A percentile compares a stretch with the other conserved stretches of the same genome.
phyloP scores from a whole-genome alignment of 92 coral and sea anemone species.

The Phymanthus crucifer region DNA sequence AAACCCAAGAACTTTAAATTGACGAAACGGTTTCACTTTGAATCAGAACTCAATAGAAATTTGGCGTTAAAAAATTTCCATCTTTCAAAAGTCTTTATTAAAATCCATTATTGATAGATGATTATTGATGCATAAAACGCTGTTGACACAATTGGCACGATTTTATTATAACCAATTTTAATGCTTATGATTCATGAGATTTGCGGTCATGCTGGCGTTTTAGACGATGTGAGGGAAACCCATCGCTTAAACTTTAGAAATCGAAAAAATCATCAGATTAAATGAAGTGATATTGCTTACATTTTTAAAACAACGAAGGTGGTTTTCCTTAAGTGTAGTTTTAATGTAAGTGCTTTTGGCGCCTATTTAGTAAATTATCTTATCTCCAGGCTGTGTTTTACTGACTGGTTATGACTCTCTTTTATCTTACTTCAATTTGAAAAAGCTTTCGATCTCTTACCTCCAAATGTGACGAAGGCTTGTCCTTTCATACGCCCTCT shows the following conservation, averaged over 20 bases:
- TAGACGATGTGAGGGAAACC: background rate
- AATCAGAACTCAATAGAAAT: too few species aligned
- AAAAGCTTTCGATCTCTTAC: slow-evolving; percentile 29
- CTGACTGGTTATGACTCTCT: background rate
- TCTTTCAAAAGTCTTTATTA: background rate
- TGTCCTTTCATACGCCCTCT: slow-evolving; percentile 86
- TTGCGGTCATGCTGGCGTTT: background rate
- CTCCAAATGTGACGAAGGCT: slow-evolving; percentile 90
- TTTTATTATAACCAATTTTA: background rate
- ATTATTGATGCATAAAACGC: background rate
- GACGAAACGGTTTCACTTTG: background rate
- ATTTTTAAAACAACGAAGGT: too few species aligned
- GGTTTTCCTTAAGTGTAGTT: too few species aligned
- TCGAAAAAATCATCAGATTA: background rate
- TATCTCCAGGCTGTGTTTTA: background rate
- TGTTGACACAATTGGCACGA: background rate
- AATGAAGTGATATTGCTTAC: too few species aligned
- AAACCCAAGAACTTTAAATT: background rate
- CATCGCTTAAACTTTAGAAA: background rate
- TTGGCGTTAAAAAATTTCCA: background rate
- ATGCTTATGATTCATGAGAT: background rate
- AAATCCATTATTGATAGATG: background rate
- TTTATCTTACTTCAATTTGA: background rate
- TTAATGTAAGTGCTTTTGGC: too few species aligned
- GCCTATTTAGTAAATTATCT: background rate